phyloP scores from a whole-genome alignment of 1,140 invertebrate species.

The Telenomus remus region DNA sequence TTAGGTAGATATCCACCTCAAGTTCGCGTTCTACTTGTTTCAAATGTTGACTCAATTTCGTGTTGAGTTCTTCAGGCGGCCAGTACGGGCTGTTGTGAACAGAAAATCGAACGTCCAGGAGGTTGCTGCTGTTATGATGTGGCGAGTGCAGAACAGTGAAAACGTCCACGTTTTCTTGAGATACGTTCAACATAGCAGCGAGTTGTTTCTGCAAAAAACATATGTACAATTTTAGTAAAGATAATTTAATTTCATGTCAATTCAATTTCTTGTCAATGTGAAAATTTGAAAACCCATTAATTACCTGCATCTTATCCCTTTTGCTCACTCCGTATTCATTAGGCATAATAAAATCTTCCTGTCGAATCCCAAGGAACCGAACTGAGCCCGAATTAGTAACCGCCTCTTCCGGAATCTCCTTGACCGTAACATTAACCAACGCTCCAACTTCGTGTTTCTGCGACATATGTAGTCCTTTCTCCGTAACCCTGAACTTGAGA shows the following conservation, averaged over 20 bases:
- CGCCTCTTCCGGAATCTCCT: slow-evolving; percentile 91
- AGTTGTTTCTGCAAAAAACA: slow-evolving; percentile 69
- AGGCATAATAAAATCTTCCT: slow-evolving; percentile 88
- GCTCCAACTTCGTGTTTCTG: slow-evolving; percentile 77
- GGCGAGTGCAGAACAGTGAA: slow-evolving; percentile 89
- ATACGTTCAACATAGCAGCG: slow-evolving; percentile 84
- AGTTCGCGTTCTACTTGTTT: slow-evolving; percentile 82
- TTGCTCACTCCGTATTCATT: slow-evolving; percentile 81
- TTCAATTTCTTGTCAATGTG: neutral
- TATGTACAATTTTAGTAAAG: neutral
- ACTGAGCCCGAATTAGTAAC: slow-evolving; percentile 93
- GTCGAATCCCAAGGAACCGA: slow-evolving; percentile 85
- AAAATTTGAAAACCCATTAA: slow-evolving; percentile 1
- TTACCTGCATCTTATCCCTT: slow-evolving; percentile 80
- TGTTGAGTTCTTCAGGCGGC: slow-evolving; percentile 88
- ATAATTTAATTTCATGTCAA: too few relatives aligned
- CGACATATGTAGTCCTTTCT: slow-evolving; percentile 71
- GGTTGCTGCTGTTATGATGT: slow-evolving; percentile 77
- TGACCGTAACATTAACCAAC: slow-evolving; percentile 86
- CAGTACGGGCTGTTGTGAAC: slow-evolving; percentile 95
- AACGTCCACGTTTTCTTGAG: slow-evolving; percentile 90
- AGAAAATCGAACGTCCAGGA: slow-evolving; percentile 90
- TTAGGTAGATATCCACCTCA: slow-evolving; percentile 84
- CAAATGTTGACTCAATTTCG: slow-evolving; percentile 82
- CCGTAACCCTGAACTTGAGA: slow-evolving; percentile 83